Evolutionary conservation across 2,113 vertebrate species (phyloP).

Genomic region (Syngnathoides biaculeatus): DNA sequence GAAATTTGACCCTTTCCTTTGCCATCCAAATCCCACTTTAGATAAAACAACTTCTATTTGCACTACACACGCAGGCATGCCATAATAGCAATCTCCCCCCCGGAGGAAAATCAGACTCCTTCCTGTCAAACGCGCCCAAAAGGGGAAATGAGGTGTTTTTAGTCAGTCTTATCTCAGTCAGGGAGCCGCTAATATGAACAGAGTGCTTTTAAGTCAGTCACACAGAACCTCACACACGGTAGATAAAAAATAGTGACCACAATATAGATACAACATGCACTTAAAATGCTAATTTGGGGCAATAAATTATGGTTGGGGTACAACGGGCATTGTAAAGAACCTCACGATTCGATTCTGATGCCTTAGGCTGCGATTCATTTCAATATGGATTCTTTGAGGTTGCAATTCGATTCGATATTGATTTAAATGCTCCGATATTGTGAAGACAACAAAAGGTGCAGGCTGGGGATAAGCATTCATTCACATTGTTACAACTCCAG

Average conservation of each 20-base stretch:
- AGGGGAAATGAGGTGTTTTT: slow-evolving; percentile 56
- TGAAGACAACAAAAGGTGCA: no score
- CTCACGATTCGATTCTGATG: no score
- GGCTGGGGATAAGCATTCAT: no score
- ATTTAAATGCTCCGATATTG: no score
- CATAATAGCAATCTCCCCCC: slow-evolving; percentile 42
- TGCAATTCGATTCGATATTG: no score
- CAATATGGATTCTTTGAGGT: no score
- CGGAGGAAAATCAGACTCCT: slow-evolving; percentile 47
- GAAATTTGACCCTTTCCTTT: neutral
- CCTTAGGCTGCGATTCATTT: no score
- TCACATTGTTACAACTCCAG: no score
- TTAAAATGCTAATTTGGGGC: neutral
- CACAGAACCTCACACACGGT: neutral
- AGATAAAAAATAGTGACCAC: no score
- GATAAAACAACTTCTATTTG: slow-evolving; percentile 38
- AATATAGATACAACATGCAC: neutral
- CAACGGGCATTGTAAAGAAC: no score
- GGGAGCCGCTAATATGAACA: slow-evolving; percentile 61
- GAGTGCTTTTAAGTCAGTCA: slow-evolving; percentile 60
- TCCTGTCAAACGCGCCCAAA: slow-evolving; percentile 50
- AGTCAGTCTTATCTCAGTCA: slow-evolving; percentile 63
- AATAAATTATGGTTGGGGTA: neutral
- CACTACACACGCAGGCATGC: slow-evolving; percentile 26
- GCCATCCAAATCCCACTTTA: neutral